phyloP scores from a whole-genome alignment of 2,888 invertebrate species.

The Epinotia demarniana region DNA sequence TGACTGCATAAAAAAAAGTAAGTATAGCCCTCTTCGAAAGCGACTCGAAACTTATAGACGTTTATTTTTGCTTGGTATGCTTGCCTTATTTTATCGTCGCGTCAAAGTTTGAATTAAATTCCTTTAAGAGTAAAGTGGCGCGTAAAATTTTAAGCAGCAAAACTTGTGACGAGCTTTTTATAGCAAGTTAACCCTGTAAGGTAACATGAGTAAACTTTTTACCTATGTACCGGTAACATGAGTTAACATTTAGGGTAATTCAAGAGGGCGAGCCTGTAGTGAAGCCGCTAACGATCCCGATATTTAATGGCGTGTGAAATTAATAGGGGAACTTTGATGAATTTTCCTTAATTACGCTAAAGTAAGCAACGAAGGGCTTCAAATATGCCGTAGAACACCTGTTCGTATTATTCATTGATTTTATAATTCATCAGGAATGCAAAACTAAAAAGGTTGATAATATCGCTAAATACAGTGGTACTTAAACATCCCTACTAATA shows the following conservation, averaged over 20 bases:
- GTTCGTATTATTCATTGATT: slow-evolving; percentile 6
- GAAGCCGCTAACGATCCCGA: slow-evolving; percentile 35
- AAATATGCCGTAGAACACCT: slow-evolving; percentile 20
- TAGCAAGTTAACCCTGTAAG: background rate
- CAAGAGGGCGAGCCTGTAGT: slow-evolving; percentile 17
- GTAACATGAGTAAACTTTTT: slow-evolving; percentile 1
- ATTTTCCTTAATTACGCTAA: slow-evolving; percentile 39
- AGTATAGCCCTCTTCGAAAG: too few relatives aligned
- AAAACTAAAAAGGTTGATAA: background rate
- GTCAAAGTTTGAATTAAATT: too few relatives aligned
- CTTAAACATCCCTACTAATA: too few relatives aligned
- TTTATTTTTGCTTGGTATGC: too few relatives aligned
- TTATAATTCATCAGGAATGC: background rate
- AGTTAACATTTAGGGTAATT: slow-evolving; percentile 15
- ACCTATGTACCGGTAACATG: slow-evolving; percentile 20
- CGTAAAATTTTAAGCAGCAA: background rate
- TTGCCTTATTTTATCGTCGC: too few relatives aligned
- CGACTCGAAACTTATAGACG: too few relatives aligned
- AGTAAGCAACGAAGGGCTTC: slow-evolving; percentile 36
- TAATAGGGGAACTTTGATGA: slow-evolving; percentile 43
- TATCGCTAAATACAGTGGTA: too few relatives aligned
- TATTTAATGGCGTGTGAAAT: slow-evolving; percentile 42
- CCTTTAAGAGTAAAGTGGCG: background rate
- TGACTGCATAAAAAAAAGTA: too few relatives aligned
- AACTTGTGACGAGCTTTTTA: background rate